phyloP scores from a whole-genome alignment of 2,888 invertebrate genomes.

The Andrena praecox region DNA sequence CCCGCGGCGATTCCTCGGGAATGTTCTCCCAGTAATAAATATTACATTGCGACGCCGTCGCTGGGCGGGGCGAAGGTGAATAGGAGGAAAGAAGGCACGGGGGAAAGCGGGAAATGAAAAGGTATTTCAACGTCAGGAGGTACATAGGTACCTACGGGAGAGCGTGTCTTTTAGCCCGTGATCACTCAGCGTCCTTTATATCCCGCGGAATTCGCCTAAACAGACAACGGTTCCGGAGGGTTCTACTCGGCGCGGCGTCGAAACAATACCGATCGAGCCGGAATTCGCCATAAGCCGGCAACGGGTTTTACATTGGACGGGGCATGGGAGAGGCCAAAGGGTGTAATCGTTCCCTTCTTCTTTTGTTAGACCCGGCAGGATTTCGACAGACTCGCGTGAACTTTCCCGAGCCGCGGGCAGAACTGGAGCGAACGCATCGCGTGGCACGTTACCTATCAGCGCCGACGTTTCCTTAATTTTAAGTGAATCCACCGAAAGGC shows the following conservation, averaged over 20 bases:
- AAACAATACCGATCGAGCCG: slow-evolving; percentile 44
- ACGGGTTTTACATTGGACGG: background rate
- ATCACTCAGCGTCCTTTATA: slow-evolving; percentile 40
- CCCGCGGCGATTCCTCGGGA: background rate
- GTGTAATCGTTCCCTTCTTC: background rate
- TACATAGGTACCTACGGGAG: background rate
- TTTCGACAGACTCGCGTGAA: slow-evolving; percentile 22
- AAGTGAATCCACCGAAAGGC: slow-evolving; percentile 39
- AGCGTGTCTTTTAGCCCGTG: slow-evolving; percentile 20
- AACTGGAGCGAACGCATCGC: slow-evolving; percentile 3
- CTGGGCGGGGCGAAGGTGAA: slow-evolving; percentile 9
- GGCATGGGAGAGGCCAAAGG: background rate
- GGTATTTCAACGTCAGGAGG: slow-evolving; percentile 9
- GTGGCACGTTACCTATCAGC: slow-evolving; percentile 11
- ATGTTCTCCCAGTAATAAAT: slow-evolving; percentile 15
- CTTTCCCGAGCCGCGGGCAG: slow-evolving; percentile 12
- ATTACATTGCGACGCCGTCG: slow-evolving; percentile 18
- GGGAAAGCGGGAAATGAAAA: slow-evolving; percentile 30
- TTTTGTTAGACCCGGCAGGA: background rate
- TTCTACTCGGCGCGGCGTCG: background rate
- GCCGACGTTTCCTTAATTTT: slow-evolving; percentile 48
- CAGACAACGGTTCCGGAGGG: slow-evolving; percentile 12
- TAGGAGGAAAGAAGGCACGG: background rate
- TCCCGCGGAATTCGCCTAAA: slow-evolving; percentile 30
- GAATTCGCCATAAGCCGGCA: slow-evolving; percentile 23